Evolutionary conservation across 2,797 vertebrate genomes (phyloP).

Genomic region (Rallus crepitans): DNA sequence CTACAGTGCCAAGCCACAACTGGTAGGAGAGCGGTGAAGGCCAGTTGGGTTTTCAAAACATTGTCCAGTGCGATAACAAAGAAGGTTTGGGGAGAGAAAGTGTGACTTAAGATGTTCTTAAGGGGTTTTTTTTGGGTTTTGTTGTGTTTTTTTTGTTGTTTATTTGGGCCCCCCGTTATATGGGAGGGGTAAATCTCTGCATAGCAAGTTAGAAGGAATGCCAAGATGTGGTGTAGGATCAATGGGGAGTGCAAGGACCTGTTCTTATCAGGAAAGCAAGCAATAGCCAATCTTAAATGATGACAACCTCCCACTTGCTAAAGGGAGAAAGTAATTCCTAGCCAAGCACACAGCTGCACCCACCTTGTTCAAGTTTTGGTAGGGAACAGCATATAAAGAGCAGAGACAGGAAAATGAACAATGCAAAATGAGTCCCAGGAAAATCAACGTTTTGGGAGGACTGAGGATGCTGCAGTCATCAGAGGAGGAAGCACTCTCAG

Average conservation of each 20-base stretch:
- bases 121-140: background rate
- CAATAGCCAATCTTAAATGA: background rate
- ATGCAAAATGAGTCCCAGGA: background rate
- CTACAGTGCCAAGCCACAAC: background rate
- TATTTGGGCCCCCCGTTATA: background rate
- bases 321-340: background rate
- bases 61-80: fast-evolving
- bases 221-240: background rate
- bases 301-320: background rate
- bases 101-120: background rate
- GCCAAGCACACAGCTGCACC: background rate
- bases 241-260: background rate
- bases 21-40: background rate
- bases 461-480: background rate
- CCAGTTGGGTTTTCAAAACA: background rate
- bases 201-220: background rate
- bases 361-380: background rate
- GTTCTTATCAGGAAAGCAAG: background rate
- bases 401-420: background rate
- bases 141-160: background rate
- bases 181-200: background rate
- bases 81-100: background rate
- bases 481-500: background rate
- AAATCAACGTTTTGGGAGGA: background rate
- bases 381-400: background rate